These are phyloP conservation scores for Acrocera orbiculus DNA, from an alignment of 2,888 invertebrate genomes.

Conservation along the genomic window DNA sequence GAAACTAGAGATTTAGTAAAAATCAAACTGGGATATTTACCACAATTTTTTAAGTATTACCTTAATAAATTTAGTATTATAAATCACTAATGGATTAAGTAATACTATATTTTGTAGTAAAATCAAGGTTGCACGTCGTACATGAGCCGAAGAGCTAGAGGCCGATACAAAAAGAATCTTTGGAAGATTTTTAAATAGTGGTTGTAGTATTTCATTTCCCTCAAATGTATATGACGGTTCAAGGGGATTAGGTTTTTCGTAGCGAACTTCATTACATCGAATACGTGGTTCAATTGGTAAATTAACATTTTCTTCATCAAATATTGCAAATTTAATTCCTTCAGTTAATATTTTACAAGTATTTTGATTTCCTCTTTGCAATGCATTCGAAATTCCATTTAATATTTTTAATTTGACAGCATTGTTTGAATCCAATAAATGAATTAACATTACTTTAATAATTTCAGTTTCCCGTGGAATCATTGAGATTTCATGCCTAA, in stretches of 20 bases:
- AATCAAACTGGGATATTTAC: not conserved
- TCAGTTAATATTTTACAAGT: slow-evolving; percentile 23
- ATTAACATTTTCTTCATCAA: slow-evolving; percentile 16
- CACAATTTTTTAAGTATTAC: no score
- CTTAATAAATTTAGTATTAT: slow-evolving; percentile 25
- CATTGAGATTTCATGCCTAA: slow-evolving; percentile 25
- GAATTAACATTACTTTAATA: slow-evolving; percentile 21
- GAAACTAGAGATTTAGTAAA: not conserved
- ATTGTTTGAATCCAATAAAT: slow-evolving; percentile 22
- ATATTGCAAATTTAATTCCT: slow-evolving; percentile 19
- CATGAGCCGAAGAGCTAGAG: slow-evolving; percentile 17
- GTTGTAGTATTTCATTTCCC: slow-evolving; percentile 19
- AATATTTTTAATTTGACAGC: slow-evolving; percentile 24
- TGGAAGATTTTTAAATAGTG: slow-evolving; percentile 20
- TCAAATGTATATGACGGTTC: slow-evolving; percentile 22
- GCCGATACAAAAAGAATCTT: slow-evolving; percentile 20
- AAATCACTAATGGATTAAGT: slow-evolving; percentile 24
- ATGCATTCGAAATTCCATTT: slow-evolving; percentile 20
- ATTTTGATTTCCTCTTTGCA: slow-evolving; percentile 21
- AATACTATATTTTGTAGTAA: slow-evolving; percentile 22
- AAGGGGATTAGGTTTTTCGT: slow-evolving; percentile 17
- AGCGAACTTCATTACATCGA: slow-evolving; percentile 20
- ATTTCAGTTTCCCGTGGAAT: slow-evolving; percentile 25
- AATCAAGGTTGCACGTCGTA: slow-evolving; percentile 23
- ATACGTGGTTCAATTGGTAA: slow-evolving; percentile 16